A percentile compares a stretch with the other conserved stretches of the same genome.
Conservation (phyloP, 2,888 invertebrate genomes). For the Hydropsyche betteni region DNA sequence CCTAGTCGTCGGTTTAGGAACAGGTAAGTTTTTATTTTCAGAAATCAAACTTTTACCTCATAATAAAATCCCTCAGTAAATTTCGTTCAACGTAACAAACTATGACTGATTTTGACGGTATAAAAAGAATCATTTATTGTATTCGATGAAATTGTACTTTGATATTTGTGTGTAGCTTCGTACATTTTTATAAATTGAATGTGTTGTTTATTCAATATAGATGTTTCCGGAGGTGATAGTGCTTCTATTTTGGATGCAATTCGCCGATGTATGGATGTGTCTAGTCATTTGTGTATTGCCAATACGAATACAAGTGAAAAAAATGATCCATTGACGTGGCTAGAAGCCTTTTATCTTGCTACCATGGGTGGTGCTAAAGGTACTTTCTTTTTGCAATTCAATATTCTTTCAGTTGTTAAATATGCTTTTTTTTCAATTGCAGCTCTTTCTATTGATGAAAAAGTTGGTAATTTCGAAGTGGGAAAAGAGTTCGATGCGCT, state of each 20-base stretch:
- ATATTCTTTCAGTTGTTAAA: background rate
- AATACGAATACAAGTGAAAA: constrained; percentile 53
- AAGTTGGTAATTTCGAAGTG: constrained; percentile 80
- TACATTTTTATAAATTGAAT: too few relatives aligned
- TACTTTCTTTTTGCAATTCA: constrained; percentile 54
- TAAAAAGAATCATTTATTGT: too few relatives aligned
- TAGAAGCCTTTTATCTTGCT: constrained; percentile 83
- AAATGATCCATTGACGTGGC: constrained; percentile 70
- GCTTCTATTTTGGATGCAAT: constrained; percentile 80
- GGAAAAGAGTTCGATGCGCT: constrained; percentile 92
- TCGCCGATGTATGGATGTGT: constrained; percentile 76
- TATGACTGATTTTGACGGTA: too few relatives aligned
- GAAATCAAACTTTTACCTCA: too few relatives aligned
- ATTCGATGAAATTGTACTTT: too few relatives aligned
- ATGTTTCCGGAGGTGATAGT: constrained; percentile 84
- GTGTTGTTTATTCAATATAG: constrained; percentile 59
- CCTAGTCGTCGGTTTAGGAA: constrained; percentile 84
- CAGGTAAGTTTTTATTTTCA: constrained; percentile 68
- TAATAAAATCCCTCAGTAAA: too few relatives aligned
- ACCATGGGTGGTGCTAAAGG: constrained; percentile 88
- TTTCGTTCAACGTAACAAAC: too few relatives aligned
- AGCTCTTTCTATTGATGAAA: constrained; percentile 78
- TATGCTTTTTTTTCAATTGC: constrained; percentile 54
- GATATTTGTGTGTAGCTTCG: too few relatives aligned
- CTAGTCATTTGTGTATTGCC: constrained; percentile 71